Evolutionary conservation across 2,888 invertebrate species (phyloP).

Genomic region (Lasioglossum villosulum): DNA sequence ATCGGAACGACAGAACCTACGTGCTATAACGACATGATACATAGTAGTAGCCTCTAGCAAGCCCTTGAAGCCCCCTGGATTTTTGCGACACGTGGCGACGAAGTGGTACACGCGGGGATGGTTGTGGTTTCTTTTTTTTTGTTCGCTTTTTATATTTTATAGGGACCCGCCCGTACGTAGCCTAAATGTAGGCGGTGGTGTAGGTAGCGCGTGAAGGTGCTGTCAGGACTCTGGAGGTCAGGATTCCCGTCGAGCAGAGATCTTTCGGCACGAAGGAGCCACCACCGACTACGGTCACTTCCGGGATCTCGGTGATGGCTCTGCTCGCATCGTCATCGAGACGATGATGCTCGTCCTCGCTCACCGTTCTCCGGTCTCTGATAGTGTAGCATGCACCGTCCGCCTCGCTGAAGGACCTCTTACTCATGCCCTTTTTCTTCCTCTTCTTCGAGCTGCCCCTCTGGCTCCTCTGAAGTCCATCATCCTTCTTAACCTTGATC

Average conservation of each 20-base stretch:
- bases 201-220: constrained; percentile 82
- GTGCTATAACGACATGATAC: constrained; percentile 79
- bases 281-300: constrained; percentile 76
- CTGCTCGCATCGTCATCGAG: constrained; percentile 53
- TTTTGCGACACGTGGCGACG: constrained; percentile 74
- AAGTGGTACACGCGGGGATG: constrained; percentile 53
- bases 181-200: constrained; percentile 83
- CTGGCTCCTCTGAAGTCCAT: constrained; percentile 23
- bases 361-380: constrained; percentile 51
- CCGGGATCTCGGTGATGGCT: constrained; percentile 77
- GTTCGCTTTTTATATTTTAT: constrained; percentile 37
- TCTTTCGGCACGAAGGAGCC: constrained; percentile 77
- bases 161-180: constrained; percentile 74
- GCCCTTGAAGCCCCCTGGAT: constrained; percentile 78
- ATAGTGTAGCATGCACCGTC: constrained; percentile 23
- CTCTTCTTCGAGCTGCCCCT: constrained; percentile 44
- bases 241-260: constrained; percentile 79
- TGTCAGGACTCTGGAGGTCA: constrained; percentile 81
- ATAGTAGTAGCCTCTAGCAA: constrained; percentile 80
- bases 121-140: not conserved
- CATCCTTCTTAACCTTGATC: not conserved
- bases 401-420: constrained; percentile 47
- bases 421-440: constrained; percentile 52
- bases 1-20: constrained; percentile 77
- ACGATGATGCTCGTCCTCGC: constrained; percentile 58